These are phyloP conservation scores for Cerastis rubricosa DNA, from an alignment of 2,888 invertebrate genomes.

Conservation along the genomic window DNA sequence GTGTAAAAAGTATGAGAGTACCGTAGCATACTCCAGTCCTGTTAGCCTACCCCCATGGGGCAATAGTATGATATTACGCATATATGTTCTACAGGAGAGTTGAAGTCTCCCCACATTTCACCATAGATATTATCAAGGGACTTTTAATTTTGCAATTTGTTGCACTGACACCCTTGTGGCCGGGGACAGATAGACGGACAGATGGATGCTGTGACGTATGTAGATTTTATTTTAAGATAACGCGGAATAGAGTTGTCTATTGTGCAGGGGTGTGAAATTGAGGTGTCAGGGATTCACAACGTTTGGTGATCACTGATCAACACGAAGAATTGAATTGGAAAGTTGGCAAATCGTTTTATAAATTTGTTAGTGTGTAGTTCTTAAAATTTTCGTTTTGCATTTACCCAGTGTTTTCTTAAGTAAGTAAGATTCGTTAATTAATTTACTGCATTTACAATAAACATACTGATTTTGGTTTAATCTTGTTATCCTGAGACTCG, in stretches of 20 bases:
- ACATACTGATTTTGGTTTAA: too few relatives aligned
- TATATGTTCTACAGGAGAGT: slow-evolving; percentile 35
- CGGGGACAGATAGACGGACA: slow-evolving; percentile 71
- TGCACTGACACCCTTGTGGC: slow-evolving; percentile 71
- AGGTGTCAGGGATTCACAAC: slow-evolving; percentile 36
- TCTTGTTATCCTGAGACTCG: background rate
- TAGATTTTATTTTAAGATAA: slow-evolving; percentile 82
- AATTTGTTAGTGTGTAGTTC: background rate
- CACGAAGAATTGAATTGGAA: background rate
- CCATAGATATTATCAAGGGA: slow-evolving; percentile 82
- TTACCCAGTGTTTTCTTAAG: background rate
- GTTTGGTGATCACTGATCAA: slow-evolving; percentile 28
- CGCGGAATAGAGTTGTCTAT: slow-evolving; percentile 63
- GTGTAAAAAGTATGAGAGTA: background rate
- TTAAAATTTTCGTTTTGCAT: background rate
- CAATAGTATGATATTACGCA: slow-evolving; percentile 39
- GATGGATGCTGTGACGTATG: slow-evolving; percentile 79
- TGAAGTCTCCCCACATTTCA: slow-evolving; percentile 53
- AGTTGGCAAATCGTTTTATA: background rate
- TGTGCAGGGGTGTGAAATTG: slow-evolving; percentile 64
- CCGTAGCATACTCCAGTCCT: background rate
- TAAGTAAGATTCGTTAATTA: background rate
- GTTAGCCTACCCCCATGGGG: slow-evolving; percentile 19
- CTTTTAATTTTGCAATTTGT: slow-evolving; percentile 89
- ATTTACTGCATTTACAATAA: too few relatives aligned